These are phyloP conservation scores for Mnemiopsis leidyi DNA, from an alignment of 37 sponge, comb jelly and placozoan genomes.

Conservation along the genomic window DNA sequence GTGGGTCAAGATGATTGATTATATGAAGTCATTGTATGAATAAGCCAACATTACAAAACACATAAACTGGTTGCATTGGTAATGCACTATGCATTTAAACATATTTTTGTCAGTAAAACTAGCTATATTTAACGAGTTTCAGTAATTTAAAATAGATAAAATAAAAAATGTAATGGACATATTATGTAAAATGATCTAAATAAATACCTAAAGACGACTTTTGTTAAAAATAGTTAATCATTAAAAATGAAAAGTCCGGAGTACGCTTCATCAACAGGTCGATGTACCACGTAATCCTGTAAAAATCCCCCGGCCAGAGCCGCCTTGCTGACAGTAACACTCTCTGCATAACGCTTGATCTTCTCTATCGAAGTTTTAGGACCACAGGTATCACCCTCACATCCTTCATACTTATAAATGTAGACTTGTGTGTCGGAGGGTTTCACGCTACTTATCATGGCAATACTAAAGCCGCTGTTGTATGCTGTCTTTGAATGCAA, in stretches of 20 bases:
- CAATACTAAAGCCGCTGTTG: constrained; percentile 23
- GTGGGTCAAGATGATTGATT: too few relatives aligned
- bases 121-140: too few relatives aligned
- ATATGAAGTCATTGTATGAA: too few relatives aligned
- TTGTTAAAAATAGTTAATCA: neutral
- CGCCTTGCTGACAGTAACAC: constrained; percentile 56
- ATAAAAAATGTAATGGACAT: too few relatives aligned
- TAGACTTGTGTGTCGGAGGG: neutral
- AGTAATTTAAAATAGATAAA: neutral
- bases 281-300: constrained; percentile 73
- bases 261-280: constrained; percentile 88
- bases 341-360: constrained; percentile 68
- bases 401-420: neutral
- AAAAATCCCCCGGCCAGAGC: constrained; percentile 80
- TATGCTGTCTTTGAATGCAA: neutral
- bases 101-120: too few relatives aligned
- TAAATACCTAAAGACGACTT: neutral
- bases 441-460: neutral
- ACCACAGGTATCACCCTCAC: constrained; percentile 10
- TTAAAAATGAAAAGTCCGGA: constrained; percentile 73
- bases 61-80: too few relatives aligned
- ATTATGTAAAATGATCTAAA: too few relatives aligned
- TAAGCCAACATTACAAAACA: too few relatives aligned
- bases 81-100: too few relatives aligned
- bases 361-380: neutral